These are phyloP conservation scores for Strix aluco DNA, from an alignment of 2,113 vertebrate species.

Conservation along the genomic window DNA sequence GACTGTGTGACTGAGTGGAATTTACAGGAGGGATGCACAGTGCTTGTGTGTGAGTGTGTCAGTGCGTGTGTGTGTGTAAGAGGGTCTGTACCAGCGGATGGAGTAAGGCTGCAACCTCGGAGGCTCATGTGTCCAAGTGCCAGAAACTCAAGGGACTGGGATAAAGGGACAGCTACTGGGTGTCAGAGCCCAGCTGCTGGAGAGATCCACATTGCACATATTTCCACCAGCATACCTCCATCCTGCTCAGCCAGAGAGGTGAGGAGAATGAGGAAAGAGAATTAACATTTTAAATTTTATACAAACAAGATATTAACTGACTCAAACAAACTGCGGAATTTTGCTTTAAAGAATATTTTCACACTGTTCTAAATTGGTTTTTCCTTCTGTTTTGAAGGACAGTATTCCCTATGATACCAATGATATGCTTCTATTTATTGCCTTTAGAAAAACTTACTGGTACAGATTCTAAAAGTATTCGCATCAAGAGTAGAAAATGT, in stretches of 20 bases:
- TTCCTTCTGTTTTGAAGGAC: conserved; percentile 4
- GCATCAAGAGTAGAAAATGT: not conserved
- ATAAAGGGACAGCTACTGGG: not conserved
- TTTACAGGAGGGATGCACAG: not conserved
- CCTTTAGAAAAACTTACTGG: conserved; percentile 2
- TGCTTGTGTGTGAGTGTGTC: no score
- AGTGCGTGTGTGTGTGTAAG: not conserved
- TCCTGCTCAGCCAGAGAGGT: not conserved
- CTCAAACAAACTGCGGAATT: not conserved
- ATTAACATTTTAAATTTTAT: not conserved
- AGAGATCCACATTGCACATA: not conserved
- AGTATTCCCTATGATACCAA: conserved; percentile 2
- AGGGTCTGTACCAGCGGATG: not conserved
- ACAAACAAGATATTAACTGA: not conserved
- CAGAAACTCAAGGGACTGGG: not conserved
- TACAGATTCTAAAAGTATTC: not conserved
- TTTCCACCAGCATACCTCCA: not conserved
- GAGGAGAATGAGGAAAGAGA: not conserved
- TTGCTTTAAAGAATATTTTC: not conserved
- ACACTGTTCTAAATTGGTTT: not conserved
- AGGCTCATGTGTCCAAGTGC: not conserved
- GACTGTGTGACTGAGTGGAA: not conserved
- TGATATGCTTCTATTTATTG: conserved; percentile 23
- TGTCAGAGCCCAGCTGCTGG: not conserved
- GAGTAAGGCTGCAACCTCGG: not conserved